Conservation (phyloP, 1,140 invertebrate species). For the Melitaea cinxia region DNA sequence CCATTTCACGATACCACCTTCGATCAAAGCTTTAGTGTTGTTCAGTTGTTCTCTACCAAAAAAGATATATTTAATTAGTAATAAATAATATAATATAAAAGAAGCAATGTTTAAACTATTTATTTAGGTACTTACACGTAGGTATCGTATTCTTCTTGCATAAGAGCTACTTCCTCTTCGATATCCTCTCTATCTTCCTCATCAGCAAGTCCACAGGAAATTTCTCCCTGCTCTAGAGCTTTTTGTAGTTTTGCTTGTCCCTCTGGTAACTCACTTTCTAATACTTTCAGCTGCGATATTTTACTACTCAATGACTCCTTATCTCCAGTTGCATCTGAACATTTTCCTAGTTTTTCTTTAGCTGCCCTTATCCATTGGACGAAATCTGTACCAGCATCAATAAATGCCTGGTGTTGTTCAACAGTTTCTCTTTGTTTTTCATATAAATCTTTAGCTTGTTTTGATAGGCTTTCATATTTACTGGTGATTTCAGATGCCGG, state of each 20-base stretch:
- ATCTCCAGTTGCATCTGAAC: constrained; percentile 96
- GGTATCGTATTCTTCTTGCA: constrained; percentile 94
- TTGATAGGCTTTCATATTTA: constrained; percentile 94
- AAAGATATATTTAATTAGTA: constrained; percentile 23
- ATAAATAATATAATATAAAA: not conserved
- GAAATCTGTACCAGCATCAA: constrained; percentile 95
- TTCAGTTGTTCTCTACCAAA: constrained; percentile 85
- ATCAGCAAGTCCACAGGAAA: constrained; percentile 90
- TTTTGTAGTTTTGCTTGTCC: constrained; percentile 91
- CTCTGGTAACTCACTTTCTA: constrained; percentile 90
- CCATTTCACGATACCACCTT: constrained; percentile 96
- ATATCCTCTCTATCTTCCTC: constrained; percentile 94
- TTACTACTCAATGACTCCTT: constrained; percentile 94
- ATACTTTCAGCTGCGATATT: constrained; percentile 91
- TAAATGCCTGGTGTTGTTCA: constrained; percentile 93
- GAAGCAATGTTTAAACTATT: not conserved
- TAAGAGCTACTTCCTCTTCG: constrained; percentile 93
- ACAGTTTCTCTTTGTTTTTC: constrained; percentile 95
- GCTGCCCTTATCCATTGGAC: constrained; percentile 94
- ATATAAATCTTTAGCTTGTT: constrained; percentile 94
- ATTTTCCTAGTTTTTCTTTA: constrained; percentile 95
- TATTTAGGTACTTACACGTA: constrained; percentile 85
- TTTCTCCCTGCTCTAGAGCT: constrained; percentile 91
- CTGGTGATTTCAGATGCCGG: constrained; percentile 94
- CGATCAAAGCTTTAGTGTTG: constrained; percentile 91